phyloP scores from a whole-genome alignment of 2,888 invertebrate genomes.

The Busseola fusca region DNA sequence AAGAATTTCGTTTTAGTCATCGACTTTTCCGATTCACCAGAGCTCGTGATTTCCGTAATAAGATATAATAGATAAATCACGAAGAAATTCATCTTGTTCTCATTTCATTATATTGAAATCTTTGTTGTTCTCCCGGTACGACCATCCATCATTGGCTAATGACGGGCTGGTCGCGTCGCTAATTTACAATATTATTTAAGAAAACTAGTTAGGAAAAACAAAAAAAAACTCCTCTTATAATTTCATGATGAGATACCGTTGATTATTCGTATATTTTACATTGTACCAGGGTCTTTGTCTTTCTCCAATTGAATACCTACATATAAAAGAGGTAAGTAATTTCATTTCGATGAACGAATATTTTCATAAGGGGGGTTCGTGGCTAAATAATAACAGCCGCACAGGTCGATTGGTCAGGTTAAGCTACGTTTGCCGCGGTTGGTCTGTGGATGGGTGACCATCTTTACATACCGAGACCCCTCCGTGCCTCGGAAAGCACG shows the following conservation, averaged over 20 bases:
- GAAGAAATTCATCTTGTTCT: conserved; percentile 11
- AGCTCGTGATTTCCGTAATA: not conserved
- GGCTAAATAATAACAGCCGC: too few species aligned
- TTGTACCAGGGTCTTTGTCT: not conserved
- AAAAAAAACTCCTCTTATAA: not conserved
- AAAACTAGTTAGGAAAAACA: not conserved
- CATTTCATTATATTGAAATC: conserved; percentile 13
- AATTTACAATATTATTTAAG: conserved; percentile 16
- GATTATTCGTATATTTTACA: not conserved
- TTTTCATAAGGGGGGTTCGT: too few species aligned
- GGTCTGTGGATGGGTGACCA: too few species aligned
- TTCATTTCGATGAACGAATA: too few species aligned
- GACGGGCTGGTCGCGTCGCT: not conserved
- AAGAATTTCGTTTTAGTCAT: not conserved
- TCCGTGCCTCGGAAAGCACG: too few species aligned
- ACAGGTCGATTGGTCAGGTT: too few species aligned
- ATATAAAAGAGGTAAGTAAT: not conserved
- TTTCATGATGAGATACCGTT: not conserved
- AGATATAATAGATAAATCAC: not conserved
- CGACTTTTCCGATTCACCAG: not conserved
- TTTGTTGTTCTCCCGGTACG: not conserved
- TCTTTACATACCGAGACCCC: too few species aligned
- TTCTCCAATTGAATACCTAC: not conserved
- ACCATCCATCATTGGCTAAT: conserved; percentile 24
- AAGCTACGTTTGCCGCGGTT: too few species aligned